Evolutionary conservation across 2,113 vertebrate species (phyloP).

Genomic region (Oxyura jamaicensis): DNA sequence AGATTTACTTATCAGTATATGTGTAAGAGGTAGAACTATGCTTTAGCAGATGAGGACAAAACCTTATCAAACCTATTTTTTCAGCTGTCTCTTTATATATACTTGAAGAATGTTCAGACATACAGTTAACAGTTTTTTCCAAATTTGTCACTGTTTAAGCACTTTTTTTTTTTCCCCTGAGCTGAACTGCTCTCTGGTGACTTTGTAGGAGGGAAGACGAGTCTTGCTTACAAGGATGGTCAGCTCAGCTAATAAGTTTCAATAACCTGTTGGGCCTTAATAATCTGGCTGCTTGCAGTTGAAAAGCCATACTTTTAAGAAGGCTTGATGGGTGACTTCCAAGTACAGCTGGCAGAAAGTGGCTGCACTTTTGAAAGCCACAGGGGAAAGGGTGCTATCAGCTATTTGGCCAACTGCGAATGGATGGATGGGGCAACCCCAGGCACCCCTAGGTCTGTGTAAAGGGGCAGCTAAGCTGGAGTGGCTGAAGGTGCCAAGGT

Average conservation of each 20-base stretch:
- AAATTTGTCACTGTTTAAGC: not conserved
- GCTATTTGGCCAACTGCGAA: not conserved
- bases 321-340: not conserved
- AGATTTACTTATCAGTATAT: not conserved
- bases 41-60: not conserved
- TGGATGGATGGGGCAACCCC: not conserved
- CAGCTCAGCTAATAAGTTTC: not conserved
- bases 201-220: not conserved
- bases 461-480: not conserved
- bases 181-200: not conserved
- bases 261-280: not conserved
- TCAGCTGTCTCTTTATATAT: not conserved
- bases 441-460: not conserved
- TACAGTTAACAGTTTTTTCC: not conserved
- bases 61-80: not conserved
- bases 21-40: not conserved
- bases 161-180: not conserved
- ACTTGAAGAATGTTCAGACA: not conserved
- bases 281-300: not conserved
- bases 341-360: not conserved
- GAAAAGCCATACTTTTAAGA: not conserved
- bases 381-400: not conserved
- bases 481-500: accelerated
- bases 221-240: not conserved
- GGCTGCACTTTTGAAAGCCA: not conserved